Evolutionary conservation across 2,888 invertebrate genomes (phyloP), one percentile per base, ranked within the genome.

Genomic region (Falcaria lacertinaria): DNA sequence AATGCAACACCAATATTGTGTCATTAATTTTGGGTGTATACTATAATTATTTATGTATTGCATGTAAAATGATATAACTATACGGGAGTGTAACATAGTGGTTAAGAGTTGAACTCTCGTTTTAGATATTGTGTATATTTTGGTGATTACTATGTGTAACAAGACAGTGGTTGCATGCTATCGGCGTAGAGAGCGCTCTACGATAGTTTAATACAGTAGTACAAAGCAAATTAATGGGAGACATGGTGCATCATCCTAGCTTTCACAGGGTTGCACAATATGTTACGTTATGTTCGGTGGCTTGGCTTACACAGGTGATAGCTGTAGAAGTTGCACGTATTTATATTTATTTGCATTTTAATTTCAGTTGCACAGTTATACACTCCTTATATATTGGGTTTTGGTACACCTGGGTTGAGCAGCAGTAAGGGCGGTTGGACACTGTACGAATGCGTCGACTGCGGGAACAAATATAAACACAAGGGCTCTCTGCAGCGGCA

Each of bases 391-490:
- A 86, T 89, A 77, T 83, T 89, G 83, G 86, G 87, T 83, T 89
- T 89, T 72, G 87, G 88, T 64, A 71, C 81, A 48, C 69, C 80
- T 47, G 84, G 84, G 56, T 75, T 84, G 77, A 75, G 83, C 75
- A 70, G 82, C 77, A 76, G 78, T 64, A 87, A 87, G 68, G 73
- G 72, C 50, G 80, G 83, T 49, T 89, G 89, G 89, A 87, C 89
- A 42, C 75, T 89, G 57, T 91, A 91, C 72, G 91, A 90, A 51
- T 94, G 94, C 85, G 91, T 90, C 65, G 91, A 90, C 65, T 96
- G 96, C 80, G 94, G 94, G 57, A 96, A 96, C 88, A 91, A 93
- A 63, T 96, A 96, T 91, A 94, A 93, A 84, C 93, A 93, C 80
- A 94, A 94, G 71, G 94, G 94, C 59, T 94, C 94, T 50, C 89